These are phyloP conservation scores for Haplotaxodon microlepis DNA, from an alignment of 2,113 vertebrate genomes.

Conservation along the genomic window DNA sequence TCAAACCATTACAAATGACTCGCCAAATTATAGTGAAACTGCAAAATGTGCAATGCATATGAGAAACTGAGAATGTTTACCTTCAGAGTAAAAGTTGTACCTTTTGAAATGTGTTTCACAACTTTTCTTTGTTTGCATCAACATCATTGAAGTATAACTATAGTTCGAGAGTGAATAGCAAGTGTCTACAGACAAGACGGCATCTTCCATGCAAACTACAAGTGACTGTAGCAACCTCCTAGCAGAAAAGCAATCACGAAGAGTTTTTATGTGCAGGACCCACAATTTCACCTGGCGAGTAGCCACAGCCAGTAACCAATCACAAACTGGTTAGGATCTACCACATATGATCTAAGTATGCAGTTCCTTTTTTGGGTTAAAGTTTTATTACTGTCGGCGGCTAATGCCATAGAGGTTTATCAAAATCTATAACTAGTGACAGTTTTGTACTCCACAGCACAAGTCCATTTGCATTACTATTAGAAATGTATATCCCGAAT, in stretches of 20 bases:
- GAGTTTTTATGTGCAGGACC: not conserved
- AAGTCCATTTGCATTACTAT: not conserved
- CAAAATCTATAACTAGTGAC: not conserved
- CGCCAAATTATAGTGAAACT: not conserved
- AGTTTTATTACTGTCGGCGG: not conserved
- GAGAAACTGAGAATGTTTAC: not conserved
- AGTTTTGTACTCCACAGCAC: not conserved
- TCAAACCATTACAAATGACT: not conserved
- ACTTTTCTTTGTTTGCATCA: not conserved
- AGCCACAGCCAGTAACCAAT: not conserved
- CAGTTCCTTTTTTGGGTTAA: not conserved
- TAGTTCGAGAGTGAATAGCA: not conserved
- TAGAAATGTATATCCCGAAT: not conserved
- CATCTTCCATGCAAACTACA: not conserved
- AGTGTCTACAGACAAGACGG: not conserved
- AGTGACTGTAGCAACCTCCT: not conserved
- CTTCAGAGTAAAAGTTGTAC: not conserved
- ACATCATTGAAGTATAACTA: not conserved
- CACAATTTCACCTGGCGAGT: not conserved
- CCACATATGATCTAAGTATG: not conserved
- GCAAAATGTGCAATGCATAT: not conserved
- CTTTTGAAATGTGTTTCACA: not conserved
- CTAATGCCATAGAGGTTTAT: not conserved
- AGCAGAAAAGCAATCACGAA: not conserved
- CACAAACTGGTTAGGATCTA: not conserved